Conservation (phyloP, 2,113 vertebrate genomes). For the Elephas maximus region DNA sequence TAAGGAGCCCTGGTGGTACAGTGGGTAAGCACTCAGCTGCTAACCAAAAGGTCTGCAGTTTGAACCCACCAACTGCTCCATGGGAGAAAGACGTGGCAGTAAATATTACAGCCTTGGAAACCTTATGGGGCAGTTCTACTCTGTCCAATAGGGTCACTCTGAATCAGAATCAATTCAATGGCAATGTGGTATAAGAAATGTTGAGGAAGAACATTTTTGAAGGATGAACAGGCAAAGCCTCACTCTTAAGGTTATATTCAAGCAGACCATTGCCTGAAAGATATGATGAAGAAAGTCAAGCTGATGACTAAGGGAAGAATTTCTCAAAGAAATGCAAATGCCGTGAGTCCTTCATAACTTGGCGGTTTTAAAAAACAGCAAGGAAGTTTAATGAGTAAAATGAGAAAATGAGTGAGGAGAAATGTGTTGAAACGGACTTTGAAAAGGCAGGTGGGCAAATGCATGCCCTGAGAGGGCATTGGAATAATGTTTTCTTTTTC, state of each 20-base stretch:
- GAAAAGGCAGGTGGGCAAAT: neutral
- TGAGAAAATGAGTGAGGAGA: neutral
- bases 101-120: neutral
- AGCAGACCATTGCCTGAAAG: neutral
- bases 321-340: neutral
- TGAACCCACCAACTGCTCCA: no score
- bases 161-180: neutral
- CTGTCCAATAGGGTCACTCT: no score
- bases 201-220: neutral
- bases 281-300: neutral
- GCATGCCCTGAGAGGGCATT: accelerated
- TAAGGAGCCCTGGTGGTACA: neutral
- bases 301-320: neutral
- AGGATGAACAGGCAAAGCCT: neutral
- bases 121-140: neutral
- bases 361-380: neutral
- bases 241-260: neutral
- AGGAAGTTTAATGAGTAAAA: neutral
- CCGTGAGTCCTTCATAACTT: neutral
- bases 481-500: neutral
- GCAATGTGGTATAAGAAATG: neutral
- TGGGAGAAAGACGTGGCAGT: neutral
- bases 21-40: neutral
- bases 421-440: accelerated
- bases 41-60: no score